These are phyloP conservation scores for Eilema sororculum DNA, from an alignment of 2,888 invertebrate species.

Conservation along the genomic window DNA sequence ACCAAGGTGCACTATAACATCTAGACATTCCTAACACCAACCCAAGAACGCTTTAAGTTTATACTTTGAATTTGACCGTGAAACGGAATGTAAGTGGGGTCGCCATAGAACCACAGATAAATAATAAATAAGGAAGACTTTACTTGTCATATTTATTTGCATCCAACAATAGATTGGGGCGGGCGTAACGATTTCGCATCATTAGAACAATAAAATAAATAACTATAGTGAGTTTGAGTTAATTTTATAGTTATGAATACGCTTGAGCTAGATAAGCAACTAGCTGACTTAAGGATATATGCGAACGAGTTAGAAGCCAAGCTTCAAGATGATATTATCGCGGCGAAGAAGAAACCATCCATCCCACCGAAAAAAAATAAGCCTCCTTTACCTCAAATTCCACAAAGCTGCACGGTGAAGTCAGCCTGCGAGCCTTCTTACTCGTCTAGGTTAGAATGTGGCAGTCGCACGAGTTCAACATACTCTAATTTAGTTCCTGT, in stretches of 20 bases:
- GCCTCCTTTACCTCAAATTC: slow-evolving; percentile 88
- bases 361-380: slow-evolving; percentile 84
- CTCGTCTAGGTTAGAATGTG: slow-evolving; percentile 89
- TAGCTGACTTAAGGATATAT: slow-evolving; percentile 82
- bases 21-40: no score
- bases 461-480: slow-evolving; percentile 81
- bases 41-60: no score
- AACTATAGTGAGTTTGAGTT: slow-evolving; percentile 21
- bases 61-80: not conserved
- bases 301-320: slow-evolving; percentile 83
- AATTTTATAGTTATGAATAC: slow-evolving; percentile 73
- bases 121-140: not conserved
- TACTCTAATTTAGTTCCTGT: slow-evolving; percentile 84
- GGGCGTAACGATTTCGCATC: slow-evolving; percentile 46
- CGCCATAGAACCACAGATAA: slow-evolving; percentile 48
- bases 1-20: no score
- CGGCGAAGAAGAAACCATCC: slow-evolving; percentile 80
- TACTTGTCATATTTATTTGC: slow-evolving; percentile 18
- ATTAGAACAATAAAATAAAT: slow-evolving; percentile 39
- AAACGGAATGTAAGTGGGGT: slow-evolving; percentile 16
- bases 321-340: slow-evolving; percentile 82
- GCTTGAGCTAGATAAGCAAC: slow-evolving; percentile 80
- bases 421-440: slow-evolving; percentile 92
- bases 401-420: slow-evolving; percentile 92
- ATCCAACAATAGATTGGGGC: slow-evolving; percentile 54